Base-by-base conservation (phyloP, 53 echinoderm and acorn worm genomes). In the Holothuria scabra region DNA sequence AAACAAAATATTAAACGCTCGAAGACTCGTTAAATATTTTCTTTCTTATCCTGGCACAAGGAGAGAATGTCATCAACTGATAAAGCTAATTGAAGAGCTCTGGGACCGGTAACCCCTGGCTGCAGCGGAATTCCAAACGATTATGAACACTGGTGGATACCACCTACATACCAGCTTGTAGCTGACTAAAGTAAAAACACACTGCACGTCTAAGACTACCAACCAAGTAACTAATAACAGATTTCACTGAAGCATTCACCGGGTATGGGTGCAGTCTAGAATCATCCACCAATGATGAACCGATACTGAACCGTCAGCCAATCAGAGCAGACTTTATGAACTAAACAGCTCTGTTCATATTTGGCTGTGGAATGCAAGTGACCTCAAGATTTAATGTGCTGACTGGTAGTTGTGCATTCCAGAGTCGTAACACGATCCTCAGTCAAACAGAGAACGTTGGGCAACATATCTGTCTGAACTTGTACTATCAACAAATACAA, bases 311-410 rank as follows among this genome's bases (percentile, higher is more conserved):
- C 46, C 22, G 28, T 52, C 80, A 48, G 81, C 91, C 88, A 91
- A 91, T 91, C 91, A 85, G 88, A 20, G 66, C 66, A 22, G 85
- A 85, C 88, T 82, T 85, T 64, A 85, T 82, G 64, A 76, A 66
- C 74, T 56, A 85, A 85, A 84, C 85, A 70, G 88, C 85, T 84
- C 92, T 86, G 95, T 84, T 86, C 95, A 90, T 95, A 95, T 95
- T 95, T 95, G 95, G 95, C 89, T 88, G 86, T 92, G 95, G 95
- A 92, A 95, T 95, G 95, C 83, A 66, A 71, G 81, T 63, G 85
- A 74, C 88, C 88, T 86, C 78, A 58, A 78, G 56, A 24, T 58
- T 58, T 78, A 25, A 78, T 78, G 58, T 57, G 25, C 28, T 57
- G 56, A 56, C 59, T 46, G 74, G 16, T 20, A 20, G 78, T 24